Percentiles rank a stretch among this genome's conserved stretches.
Conservation (phyloP, 2,888 invertebrate species). For the Hybos culiciformis region DNA sequence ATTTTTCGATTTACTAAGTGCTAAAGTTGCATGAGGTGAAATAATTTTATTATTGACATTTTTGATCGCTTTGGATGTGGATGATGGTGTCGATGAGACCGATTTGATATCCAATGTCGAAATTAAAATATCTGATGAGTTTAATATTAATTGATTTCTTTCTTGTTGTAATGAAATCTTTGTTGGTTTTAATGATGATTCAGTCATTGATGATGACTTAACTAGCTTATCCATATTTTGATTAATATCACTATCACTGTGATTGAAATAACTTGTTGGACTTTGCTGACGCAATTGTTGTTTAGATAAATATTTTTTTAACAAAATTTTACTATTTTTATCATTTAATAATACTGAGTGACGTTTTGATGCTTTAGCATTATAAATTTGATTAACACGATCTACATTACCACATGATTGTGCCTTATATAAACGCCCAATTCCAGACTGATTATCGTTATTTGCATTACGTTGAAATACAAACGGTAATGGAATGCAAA, state of each 20-base stretch:
- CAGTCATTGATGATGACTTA: neutral
- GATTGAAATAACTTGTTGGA: conserved; percentile 13
- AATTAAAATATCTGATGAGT: neutral
- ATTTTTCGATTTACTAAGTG: too few relatives aligned
- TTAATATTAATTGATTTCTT: neutral
- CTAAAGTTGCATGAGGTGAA: too few relatives aligned
- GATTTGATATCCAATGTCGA: neutral
- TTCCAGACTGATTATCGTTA: neutral
- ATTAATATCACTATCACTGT: conserved; percentile 18
- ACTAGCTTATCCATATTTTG: conserved; percentile 14
- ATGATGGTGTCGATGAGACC: conserved; percentile 1
- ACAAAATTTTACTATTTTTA: conserved; percentile 15
- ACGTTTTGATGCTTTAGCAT: conserved; percentile 6
- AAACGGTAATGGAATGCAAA: conserved; percentile 47
- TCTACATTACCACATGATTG: conserved; percentile 47
- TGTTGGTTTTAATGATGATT: neutral
- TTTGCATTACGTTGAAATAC: conserved; percentile 34
- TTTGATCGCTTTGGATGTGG: neutral
- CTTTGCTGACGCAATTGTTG: neutral
- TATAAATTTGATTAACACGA: conserved; percentile 1
- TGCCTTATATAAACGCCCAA: conserved; percentile 44
- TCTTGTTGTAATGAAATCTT: neutral
- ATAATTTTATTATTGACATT: too few relatives aligned
- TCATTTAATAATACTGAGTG: conserved; percentile 15
- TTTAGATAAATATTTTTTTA: conserved; percentile 14